Percentiles rank a stretch among this genome's conserved stretches.
Conservation (phyloP, 2,797 vertebrate species). For the Pipistrellus pygmaeus region DNA sequence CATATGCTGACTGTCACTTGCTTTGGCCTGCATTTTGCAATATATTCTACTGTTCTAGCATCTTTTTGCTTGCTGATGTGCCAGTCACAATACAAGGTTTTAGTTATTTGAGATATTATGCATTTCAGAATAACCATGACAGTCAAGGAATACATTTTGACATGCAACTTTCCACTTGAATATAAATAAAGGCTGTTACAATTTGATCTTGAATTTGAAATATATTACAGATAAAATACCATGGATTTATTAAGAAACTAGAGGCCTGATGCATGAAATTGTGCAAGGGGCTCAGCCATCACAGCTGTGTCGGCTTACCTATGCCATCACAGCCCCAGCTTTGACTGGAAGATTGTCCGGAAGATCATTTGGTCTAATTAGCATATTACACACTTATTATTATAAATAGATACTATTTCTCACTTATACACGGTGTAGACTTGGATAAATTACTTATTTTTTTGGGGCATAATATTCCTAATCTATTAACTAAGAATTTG, state of each 20-base stretch:
- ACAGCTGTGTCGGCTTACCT: no score
- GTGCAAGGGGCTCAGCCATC: no score
- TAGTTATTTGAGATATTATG: background rate
- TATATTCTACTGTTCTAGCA: background rate
- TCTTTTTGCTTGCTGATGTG: background rate
- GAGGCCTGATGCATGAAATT: no score
- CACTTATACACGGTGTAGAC: background rate
- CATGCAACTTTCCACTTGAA: background rate
- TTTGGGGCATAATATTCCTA: background rate
- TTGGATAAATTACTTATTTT: background rate
- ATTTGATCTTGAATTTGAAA: background rate
- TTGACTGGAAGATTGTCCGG: no score
- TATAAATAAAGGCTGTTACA: background rate
- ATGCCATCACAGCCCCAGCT: no score
- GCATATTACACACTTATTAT: no score
- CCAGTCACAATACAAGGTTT: background rate
- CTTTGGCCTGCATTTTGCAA: background rate
- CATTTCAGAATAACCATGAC: conserved; percentile 1
- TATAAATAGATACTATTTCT: background rate
- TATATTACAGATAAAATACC: background rate
- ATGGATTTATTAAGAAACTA: background rate
- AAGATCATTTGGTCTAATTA: no score
- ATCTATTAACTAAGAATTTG: conserved; percentile 13
- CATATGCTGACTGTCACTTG: background rate
- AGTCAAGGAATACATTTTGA: conserved; percentile 20